Evolutionary conservation across 2,888 invertebrate genomes (phyloP).

Genomic region (Glaucopsyche alexis): DNA sequence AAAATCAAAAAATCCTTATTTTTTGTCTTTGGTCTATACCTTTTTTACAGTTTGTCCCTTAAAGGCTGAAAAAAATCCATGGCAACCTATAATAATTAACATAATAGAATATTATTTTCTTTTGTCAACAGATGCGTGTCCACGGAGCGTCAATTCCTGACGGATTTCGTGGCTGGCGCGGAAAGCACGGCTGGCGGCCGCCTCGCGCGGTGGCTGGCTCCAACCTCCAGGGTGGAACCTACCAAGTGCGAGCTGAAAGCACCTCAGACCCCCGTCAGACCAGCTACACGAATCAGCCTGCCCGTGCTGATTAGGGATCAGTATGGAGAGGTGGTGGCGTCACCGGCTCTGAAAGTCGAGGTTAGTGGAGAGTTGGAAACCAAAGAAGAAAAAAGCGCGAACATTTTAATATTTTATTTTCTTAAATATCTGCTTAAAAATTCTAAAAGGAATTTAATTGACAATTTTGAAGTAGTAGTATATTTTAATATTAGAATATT

Average conservation of each 20-base stretch:
- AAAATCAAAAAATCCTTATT: too few species aligned
- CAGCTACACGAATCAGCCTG: conserved; percentile 65
- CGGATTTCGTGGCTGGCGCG: conserved; percentile 93
- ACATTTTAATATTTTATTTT: too few species aligned
- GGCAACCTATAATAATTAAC: too few species aligned
- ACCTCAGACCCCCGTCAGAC: conserved; percentile 85
- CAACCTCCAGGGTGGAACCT: conserved; percentile 94
- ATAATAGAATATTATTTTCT: conserved; percentile 6
- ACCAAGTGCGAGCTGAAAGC: conserved; percentile 90
- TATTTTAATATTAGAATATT: too few species aligned
- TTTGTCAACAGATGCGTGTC: conserved; percentile 85
- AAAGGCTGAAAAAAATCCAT: too few species aligned
- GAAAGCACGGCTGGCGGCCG: conserved; percentile 93
- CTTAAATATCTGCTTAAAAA: too few species aligned
- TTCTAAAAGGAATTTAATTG: too few species aligned
- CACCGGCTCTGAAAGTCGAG: conserved; percentile 89
- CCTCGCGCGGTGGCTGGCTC: conserved; percentile 96
- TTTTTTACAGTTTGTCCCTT: too few species aligned
- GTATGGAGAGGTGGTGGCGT: conserved; percentile 92
- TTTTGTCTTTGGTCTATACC: too few species aligned
- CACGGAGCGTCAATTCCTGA: conserved; percentile 94
- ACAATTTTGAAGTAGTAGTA: too few species aligned
- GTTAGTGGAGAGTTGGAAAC: conserved; percentile 46
- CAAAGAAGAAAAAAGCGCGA: too few species aligned
- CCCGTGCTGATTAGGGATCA: conserved; percentile 94